Evolutionary conservation across 2,113 vertebrate species (phyloP), one percentile per base, ranked within the genome.

Genomic region (Microcebus jonahi): DNA sequence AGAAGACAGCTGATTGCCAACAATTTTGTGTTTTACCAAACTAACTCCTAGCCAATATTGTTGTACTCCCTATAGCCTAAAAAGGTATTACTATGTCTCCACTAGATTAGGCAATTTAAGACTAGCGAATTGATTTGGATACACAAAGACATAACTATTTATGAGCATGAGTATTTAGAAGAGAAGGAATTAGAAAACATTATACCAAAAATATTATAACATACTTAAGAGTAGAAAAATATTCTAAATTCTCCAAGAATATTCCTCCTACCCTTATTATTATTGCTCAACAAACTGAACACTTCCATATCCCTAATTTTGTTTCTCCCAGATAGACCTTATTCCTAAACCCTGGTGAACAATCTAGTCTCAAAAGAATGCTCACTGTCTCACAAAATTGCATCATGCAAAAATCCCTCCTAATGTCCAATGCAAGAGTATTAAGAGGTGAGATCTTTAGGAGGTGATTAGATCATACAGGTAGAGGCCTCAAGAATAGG

Each of bases 21-120:
- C 8, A 76, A 91, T 36, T 93, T 61, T 94, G 17, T 85, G 6
- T 92, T 85, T 94, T 68, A 70, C 5, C 42, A 89, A 65, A 83
- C 42, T 50, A 67, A 75, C 36, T 67, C 1, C 21, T 21, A 75
- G 39, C 9, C 45, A 79, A 59, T 39, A 68, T n/a, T 9, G 1
- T 48, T 90, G 0, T 70, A 57, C 4, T 91, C 12, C 25, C 8
- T 42, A 39, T 9, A 82, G 3, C 2, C n/a, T 89, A 61, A 63
- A 85, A 96, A 23, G 7, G 15, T 53, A 42, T 9, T 34, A 3
- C 7, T 55, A 59, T 8, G 5, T 2, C 27, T 42, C 7, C 9
- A 63, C 12, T 91, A 75, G 7, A n/a, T 2, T 21, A 77, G 1
- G 1, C 5, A 48, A 27, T 25, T 83, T 83, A 50, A 55, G 48